Conservation (phyloP, 2,888 invertebrate genomes). For the Icerya purchasi region DNA sequence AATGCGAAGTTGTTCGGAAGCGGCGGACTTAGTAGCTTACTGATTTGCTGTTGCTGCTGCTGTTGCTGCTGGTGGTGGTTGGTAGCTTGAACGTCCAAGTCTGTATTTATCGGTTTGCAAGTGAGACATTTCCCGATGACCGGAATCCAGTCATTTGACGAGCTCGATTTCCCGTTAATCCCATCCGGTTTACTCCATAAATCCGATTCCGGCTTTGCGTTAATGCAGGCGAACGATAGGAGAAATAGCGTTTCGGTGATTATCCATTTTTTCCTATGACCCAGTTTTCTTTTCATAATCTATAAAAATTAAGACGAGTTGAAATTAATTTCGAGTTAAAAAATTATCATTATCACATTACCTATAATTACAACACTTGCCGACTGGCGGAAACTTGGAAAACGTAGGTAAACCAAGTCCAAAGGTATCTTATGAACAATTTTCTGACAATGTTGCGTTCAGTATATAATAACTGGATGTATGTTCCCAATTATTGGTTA, state of each 20-base stretch:
- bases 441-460: too few relatives aligned
- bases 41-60: constrained; percentile 15
- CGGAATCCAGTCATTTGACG: constrained; percentile 33
- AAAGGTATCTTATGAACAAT: too few relatives aligned
- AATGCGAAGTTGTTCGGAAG: constrained; percentile 5
- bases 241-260: neutral
- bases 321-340: too few relatives aligned
- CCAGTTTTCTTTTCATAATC: neutral
- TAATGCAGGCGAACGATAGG: neutral
- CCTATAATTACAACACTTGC: too few relatives aligned
- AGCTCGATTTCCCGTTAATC: constrained; percentile 15
- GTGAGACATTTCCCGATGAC: constrained; percentile 26
- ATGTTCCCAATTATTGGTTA: too few relatives aligned
- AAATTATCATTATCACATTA: too few relatives aligned
- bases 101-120: constrained; percentile 15
- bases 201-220: neutral
- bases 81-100: constrained; percentile 13
- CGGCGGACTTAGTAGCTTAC: constrained; percentile 13
- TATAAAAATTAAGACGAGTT: neutral
- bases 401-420: too few relatives aligned
- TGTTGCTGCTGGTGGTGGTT: too few relatives aligned
- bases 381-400: too few relatives aligned
- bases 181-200: constrained; percentile 19
- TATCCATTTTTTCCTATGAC: neutral
- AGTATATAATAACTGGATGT: too few relatives aligned